Percentiles rank a stretch among this genome's conserved stretches.
Conservation (phyloP, 2,888 invertebrate genomes). For the Euplexia lucipara region DNA sequence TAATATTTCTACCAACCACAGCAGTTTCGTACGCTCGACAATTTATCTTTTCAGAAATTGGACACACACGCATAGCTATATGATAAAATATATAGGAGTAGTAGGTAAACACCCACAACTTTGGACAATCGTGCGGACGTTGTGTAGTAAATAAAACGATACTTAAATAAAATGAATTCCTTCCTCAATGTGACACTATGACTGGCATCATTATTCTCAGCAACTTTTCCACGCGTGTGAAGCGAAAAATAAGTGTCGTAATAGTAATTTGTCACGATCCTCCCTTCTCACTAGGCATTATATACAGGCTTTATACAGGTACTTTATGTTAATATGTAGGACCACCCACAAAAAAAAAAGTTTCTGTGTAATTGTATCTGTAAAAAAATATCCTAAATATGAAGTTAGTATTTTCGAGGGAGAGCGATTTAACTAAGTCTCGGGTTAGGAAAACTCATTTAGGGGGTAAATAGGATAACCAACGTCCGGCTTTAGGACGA, state of each 20-base stretch:
- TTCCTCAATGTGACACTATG: constrained; percentile 47
- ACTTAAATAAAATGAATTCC: constrained; percentile 53
- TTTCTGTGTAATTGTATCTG: background rate
- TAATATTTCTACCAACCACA: no score
- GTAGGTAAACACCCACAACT: constrained; percentile 28
- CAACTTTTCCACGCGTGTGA: constrained; percentile 58
- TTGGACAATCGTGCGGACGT: constrained; percentile 17
- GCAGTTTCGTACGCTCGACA: no score
- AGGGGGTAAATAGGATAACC: constrained; percentile 26
- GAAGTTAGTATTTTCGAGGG: constrained; percentile 24
- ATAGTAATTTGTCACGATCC: constrained; percentile 64
- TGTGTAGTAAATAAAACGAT: constrained; percentile 41
- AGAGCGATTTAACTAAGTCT: constrained; percentile 21
- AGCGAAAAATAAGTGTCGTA: constrained; percentile 66
- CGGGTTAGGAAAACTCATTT: constrained; percentile 33
- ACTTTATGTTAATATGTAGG: constrained; percentile 32
- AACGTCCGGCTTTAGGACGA: constrained; percentile 4
- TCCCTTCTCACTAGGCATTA: constrained; percentile 38
- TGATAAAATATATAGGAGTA: constrained; percentile 1
- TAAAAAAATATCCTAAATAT: constrained; percentile 7
- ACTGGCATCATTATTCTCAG: constrained; percentile 62
- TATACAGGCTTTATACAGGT: constrained; percentile 35
- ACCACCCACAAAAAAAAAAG: constrained; percentile 12
- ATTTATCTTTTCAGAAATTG: no score
- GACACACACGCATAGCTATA: background rate